Evolutionary conservation across 1,140 invertebrate species (phyloP), one percentile per base, ranked within the genome.

Genomic region (Macrocentrus cingulum): DNA sequence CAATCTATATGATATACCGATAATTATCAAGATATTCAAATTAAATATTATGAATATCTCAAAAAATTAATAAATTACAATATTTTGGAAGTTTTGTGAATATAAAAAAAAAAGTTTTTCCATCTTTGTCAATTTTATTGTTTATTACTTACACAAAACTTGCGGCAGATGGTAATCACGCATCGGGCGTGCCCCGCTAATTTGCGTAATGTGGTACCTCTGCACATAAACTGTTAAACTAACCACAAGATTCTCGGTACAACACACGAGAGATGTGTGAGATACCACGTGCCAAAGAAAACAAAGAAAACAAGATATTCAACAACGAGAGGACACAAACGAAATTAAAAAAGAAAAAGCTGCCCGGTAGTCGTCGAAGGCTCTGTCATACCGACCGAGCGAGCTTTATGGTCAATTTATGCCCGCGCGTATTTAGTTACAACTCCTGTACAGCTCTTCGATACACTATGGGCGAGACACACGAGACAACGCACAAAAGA

Each of bases 131-230:
- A 29, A 29, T 29, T 29, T n/a, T n/a, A n/a, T n/a, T n/a, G n/a
- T n/a, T n/a, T n/a, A n/a, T n/a, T n/a, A n/a, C n/a, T n/a, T n/a
- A n/a, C 8, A 36, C 32, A 41, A 44, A 44, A 4, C 16, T 44
- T 18, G 22, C 22, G 16, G n/a, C 7, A 57, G 36, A 55, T 50
- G n/a, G 63, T 57, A 62, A 60, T 25, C 39, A 61, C 50, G 51
- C 48, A 22, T 46, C n/a, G 39, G 13, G 20, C 52, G 48, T 37
- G 20, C 15, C 13, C 44, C 39, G 55, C 59, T 60, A 68, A 68
- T 68, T 66, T 65, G 62, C 65, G 66, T 67, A 68, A 66, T 57
- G 13, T 57, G 55, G 51, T 52, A 42, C 29, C 5, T n/a, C n/a
- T n/a, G n/a, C n/a, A 42, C 56, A 56, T 54, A 58, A 62, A 49